phyloP scores from a whole-genome alignment of 2,888 invertebrate genomes.

The Drosophila setosimentum region DNA sequence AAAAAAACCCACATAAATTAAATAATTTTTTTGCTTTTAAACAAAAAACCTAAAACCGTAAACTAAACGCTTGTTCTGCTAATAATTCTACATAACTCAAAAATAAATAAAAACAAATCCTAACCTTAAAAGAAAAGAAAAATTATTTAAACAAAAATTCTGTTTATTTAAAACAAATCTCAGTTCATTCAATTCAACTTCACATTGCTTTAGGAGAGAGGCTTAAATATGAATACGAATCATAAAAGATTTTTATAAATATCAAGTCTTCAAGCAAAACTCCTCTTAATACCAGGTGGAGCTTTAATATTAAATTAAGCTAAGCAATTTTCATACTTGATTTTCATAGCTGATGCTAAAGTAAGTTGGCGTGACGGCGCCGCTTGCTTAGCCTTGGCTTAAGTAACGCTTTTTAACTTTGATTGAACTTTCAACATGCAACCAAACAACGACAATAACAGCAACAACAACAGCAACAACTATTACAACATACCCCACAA shows the following conservation, averaged over 20 bases:
- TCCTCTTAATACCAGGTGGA: neutral
- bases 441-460: slow-evolving; percentile 41
- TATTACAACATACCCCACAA: slow-evolving; percentile 5
- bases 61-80: neutral
- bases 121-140: neutral
- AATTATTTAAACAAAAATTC: neutral
- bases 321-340: slow-evolving; percentile 25
- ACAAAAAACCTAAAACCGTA: neutral
- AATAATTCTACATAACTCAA: neutral
- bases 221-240: neutral
- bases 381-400: slow-evolving; percentile 77
- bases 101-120: neutral
- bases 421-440: slow-evolving; percentile 77
- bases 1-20: neutral
- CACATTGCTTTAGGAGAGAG: neutral
- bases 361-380: slow-evolving; percentile 68
- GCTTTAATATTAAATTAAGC: slow-evolving; percentile 9
- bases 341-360: slow-evolving; percentile 24
- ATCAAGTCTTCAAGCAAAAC: neutral
- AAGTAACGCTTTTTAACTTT: slow-evolving; percentile 67
- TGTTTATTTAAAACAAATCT: neutral
- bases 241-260: too few species aligned
- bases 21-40: neutral
- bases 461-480: slow-evolving; percentile 26
- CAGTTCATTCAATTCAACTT: neutral